Conservation (phyloP, 2,888 invertebrate genomes). For the Meteorus cinctellus region DNA sequence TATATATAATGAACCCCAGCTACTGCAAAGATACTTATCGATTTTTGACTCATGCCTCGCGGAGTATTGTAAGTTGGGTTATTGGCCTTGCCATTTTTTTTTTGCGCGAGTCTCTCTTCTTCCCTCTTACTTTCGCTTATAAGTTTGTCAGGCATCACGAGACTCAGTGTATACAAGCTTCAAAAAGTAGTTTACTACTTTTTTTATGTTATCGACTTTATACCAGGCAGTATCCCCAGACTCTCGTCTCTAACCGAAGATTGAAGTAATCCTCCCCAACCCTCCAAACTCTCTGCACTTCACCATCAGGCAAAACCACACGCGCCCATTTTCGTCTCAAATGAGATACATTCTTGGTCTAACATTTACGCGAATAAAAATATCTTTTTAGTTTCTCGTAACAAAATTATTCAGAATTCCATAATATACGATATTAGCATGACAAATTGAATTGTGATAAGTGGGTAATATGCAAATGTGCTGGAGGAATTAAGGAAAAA, state of each 20-base stretch:
- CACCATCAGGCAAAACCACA: constrained; percentile 12
- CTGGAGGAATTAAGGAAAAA: constrained; percentile 13
- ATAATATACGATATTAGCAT: neutral
- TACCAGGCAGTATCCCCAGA: constrained; percentile 20
- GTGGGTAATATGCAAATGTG: constrained; percentile 28
- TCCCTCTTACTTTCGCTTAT: neutral
- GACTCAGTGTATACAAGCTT: constrained; percentile 38
- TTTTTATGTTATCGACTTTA: constrained; percentile 36
- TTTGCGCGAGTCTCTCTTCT: neutral
- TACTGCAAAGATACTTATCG: constrained; percentile 33
- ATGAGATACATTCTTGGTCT: neutral
- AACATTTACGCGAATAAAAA: neutral
- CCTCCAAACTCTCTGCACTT: constrained; percentile 4
- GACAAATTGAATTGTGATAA: neutral
- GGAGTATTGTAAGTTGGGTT: constrained; percentile 28
- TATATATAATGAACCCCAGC: constrained; percentile 1
- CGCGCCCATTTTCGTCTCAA: neutral
- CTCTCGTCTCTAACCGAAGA: constrained; percentile 28
- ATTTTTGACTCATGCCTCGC: constrained; percentile 24
- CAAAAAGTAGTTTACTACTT: constrained; percentile 40
- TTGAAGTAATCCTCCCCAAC: constrained; percentile 32
- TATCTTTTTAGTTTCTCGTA: neutral
- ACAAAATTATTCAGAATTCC: neutral
- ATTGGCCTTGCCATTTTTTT: constrained; percentile 34
- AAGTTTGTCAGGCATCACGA: constrained; percentile 38